Evolutionary conservation across 2,113 vertebrate genomes (phyloP), one percentile per base, ranked within the genome.

Genomic region (Callospermophilus lateralis): DNA sequence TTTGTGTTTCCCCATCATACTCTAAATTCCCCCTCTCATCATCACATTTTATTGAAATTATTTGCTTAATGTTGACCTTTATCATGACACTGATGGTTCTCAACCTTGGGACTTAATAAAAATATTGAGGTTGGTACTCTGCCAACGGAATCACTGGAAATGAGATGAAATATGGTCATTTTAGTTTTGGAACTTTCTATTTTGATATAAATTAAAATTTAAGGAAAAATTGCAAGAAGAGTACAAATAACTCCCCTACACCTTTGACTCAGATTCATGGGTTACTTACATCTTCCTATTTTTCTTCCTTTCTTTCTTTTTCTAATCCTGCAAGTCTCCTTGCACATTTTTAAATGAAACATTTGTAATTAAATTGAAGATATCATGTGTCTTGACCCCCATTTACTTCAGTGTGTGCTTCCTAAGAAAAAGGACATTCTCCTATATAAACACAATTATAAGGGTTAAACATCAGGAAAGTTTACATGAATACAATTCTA

Each of bases 151-250:
- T 61, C n/a, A 20, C 61, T 42, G 65, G 39, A 39, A 87, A 73
- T 68, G 34, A 34, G 24, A 30, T 39, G 45, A 34, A 19, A 1
- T 77, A 26, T 67, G 63, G 7, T 74, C 3, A 8, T 53, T 74
- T 89, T 77, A 45, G n/a, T 87, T 93, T 63, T 28, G 16, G 45
- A 28, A 83, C n/a, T 77, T 84, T 58, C 74, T 22, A 84, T 93
- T 94, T 67, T 84, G 78, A 39, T 86, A 72, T 63, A 70, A 90
- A 84, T 17, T 70, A 32, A 93, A 84, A 88, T 32, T 63, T 79
- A 76, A 1, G 17, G 84, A 86, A 79, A 94, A 84, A 37, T 72
- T 89, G 4, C 30, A 93, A 81, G n/a, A 39, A 68, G 70, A 37
- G 30, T 55, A 74, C 48, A 22, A n/a, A 42, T 53, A 85, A 76